phyloP scores from a whole-genome alignment of 1,140 invertebrate genomes.

The Centruroides sculpturatus region DNA sequence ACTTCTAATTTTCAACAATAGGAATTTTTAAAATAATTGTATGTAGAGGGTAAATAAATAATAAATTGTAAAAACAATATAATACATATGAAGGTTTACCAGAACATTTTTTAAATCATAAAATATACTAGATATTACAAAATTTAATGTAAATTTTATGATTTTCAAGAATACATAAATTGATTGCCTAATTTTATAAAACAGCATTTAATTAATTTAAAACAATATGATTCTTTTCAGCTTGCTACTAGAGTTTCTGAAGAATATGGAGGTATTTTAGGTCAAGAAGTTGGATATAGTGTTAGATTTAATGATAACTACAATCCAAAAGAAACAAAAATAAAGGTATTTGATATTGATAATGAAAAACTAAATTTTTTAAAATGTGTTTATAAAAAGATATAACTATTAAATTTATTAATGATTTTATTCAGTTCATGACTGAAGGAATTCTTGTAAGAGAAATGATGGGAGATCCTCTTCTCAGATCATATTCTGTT shows the following conservation, averaged over 20 bases:
- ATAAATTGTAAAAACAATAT: no score
- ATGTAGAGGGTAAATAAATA: no score
- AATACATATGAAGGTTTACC: no score
- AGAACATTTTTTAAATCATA: no score
- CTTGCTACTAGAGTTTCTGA: conserved; percentile 79
- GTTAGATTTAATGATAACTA: conserved; percentile 80
- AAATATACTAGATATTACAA: no score
- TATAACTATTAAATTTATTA: background rate
- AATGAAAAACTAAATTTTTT: background rate
- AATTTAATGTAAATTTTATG: no score
- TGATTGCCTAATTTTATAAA: no score
- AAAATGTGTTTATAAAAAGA: background rate
- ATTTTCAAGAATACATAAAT: no score
- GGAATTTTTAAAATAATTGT: no score
- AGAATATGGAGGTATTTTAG: conserved; percentile 62
- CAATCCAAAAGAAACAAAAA: conserved; percentile 47
- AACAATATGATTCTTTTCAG: conserved; percentile 21
- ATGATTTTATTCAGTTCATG: conserved; percentile 53
- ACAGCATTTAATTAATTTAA: no score
- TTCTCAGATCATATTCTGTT: conserved; percentile 73
- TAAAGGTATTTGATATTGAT: conserved; percentile 48
- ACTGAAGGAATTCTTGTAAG: conserved; percentile 88
- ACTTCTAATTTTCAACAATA: no score
- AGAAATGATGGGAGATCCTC: conserved; percentile 88
- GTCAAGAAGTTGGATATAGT: conserved; percentile 77